These are phyloP conservation scores for Cephus spinipes DNA, from an alignment of 2,888 invertebrate genomes.

Conservation along the genomic window DNA sequence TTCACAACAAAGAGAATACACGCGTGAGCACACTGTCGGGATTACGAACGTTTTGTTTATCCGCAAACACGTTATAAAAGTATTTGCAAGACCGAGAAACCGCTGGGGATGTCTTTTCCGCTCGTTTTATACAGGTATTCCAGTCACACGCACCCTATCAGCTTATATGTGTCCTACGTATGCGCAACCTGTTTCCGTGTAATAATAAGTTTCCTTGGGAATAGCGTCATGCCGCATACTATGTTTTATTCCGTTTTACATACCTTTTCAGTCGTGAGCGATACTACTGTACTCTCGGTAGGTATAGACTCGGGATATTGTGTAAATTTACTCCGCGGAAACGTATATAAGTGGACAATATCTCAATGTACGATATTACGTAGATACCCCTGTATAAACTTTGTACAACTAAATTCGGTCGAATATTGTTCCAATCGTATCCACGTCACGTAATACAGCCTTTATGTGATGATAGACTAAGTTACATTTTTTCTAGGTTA, in stretches of 20 bases:
- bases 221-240: conserved; percentile 33
- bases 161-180: neutral
- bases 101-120: conserved; percentile 16
- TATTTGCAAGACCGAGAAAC: conserved; percentile 23
- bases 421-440: neutral
- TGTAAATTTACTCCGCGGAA: neutral
- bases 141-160: conserved; percentile 10
- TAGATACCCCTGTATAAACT: neutral
- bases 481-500: neutral
- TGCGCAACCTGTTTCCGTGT: conserved; percentile 27
- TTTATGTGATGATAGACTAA: neutral
- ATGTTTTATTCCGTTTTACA: conserved; percentile 50
- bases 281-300: neutral
- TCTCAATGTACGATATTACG: neutral
- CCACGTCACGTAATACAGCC: neutral
- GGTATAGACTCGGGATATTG: neutral
- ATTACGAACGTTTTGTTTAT: conserved; percentile 40
- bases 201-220: conserved; percentile 57
- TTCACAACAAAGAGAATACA: conserved; percentile 27
- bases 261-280: neutral
- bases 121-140: conserved; percentile 1
- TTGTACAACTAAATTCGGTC: neutral
- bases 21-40: conserved; percentile 35
- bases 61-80: conserved; percentile 32
- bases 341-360: neutral